Evolutionary conservation across 1,140 invertebrate species (phyloP).

Genomic region (Drosophila malerkotliana): DNA sequence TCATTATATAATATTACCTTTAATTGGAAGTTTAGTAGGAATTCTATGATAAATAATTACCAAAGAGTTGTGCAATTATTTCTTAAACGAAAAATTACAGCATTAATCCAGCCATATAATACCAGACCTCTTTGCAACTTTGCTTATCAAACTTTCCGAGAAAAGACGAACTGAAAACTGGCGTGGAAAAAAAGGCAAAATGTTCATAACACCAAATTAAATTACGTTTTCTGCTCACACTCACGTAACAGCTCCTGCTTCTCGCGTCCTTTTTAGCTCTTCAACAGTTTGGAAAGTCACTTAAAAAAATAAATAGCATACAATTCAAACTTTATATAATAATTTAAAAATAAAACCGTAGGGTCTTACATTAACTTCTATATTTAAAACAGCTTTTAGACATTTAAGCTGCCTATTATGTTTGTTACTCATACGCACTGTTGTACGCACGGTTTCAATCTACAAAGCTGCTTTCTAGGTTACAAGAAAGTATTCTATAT

Average conservation of each 20-base stretch:
- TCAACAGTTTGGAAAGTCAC: background rate
- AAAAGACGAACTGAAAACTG: constrained; percentile 1
- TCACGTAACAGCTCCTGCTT: constrained; percentile 18
- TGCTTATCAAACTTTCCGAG: constrained; percentile 18
- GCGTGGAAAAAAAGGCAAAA: background rate
- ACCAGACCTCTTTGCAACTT: constrained; percentile 10
- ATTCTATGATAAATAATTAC: background rate
- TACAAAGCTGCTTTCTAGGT: background rate
- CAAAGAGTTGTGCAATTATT: background rate
- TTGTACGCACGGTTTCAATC: background rate
- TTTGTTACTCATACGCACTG: constrained; percentile 9
- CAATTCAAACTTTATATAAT: background rate
- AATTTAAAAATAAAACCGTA: background rate
- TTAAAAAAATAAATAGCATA: background rate
- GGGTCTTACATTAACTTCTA: background rate
- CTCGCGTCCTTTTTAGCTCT: background rate
- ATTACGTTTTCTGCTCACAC: constrained; percentile 30
- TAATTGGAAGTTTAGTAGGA: no score
- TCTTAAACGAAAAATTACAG: background rate
- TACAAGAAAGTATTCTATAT: no score
- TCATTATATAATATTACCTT: background rate
- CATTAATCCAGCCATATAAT: background rate
- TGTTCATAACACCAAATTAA: constrained; percentile 43
- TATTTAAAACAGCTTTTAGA: background rate
- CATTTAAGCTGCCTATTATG: background rate